Percentiles rank a stretch among this genome's conserved stretches.
Conservation (phyloP, 2,113 vertebrate genomes). For the Ctenodactylus gundi region DNA sequence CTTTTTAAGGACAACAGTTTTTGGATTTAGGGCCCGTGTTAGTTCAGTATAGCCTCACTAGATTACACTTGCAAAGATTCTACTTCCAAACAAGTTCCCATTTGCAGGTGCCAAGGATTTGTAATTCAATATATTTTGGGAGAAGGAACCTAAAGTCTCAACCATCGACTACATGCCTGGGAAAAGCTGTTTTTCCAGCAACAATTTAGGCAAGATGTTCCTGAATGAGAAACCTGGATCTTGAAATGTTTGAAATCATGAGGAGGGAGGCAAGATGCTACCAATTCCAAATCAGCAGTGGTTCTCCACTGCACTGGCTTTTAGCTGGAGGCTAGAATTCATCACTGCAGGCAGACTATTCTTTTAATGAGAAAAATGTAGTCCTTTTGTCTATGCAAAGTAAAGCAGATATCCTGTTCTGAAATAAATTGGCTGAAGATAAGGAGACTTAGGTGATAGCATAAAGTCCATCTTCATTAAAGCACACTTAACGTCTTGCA, state of each 20-base stretch:
- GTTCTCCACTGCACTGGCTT: neutral
- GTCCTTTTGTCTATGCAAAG: neutral
- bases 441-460: neutral
- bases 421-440: neutral
- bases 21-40: neutral
- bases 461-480: neutral
- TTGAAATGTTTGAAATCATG: neutral
- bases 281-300: neutral
- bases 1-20: neutral
- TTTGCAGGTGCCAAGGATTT: neutral
- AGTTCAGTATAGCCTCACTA: neutral
- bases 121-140: neutral
- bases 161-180: neutral
- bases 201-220: neutral
- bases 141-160: neutral
- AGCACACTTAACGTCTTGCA: neutral
- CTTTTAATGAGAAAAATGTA: neutral
- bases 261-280: neutral
- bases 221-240: neutral
- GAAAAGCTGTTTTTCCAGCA: neutral
- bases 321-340: neutral
- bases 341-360: neutral
- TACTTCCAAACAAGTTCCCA: neutral
- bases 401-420: neutral
- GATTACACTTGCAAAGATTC: neutral